Evolutionary conservation across 2,888 invertebrate genomes (phyloP), one percentile per base, ranked within the genome.

Genomic region (Syrphus vitripennis): DNA sequence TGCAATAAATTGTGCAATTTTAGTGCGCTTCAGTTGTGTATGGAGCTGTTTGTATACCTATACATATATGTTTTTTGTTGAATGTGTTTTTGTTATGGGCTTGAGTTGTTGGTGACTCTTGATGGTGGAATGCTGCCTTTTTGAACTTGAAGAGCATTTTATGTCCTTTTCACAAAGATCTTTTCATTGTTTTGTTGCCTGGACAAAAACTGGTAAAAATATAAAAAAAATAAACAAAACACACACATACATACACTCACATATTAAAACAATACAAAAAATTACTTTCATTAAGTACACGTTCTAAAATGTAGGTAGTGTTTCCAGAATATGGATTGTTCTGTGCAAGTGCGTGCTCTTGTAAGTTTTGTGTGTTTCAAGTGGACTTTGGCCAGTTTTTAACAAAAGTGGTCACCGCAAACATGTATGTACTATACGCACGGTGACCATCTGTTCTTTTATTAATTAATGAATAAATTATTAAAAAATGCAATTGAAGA

Each of bases 131-230:
- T 31, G 55, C 42, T 83, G 70, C 63, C 63, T 69, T 70, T 79
- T 75, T 79, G 70, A 83, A 75, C 79, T 79, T 71, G 57, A 80
- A 67, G 40, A 80, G 74, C 79, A 83, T 74, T 78, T 83, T 79
- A 83, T 83, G 79, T 80, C 83, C 72, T 79, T 83, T 79, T 79
- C 48, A n/a, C n/a, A 74, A 78, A 65, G 70, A 80, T 67, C 76
- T 61, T 26, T 53, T 59, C 50, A 71, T 76, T 80, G 75, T 76
- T 65, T 65, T 71, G n/a, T n/a, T n/a, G n/a, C 10, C 61, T 6
- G 19, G 16, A 67, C 65, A 65, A 67, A 67, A 48, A 72, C 53
- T 75, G 24, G n/a, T 50, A 26, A 57, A 67, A 76, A 67, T 26
- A 76, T 57, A 26, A n/a, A 53, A 59, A 77, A 59, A 82, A 82